Conservation (phyloP, 2,888 invertebrate species). For the Caenorhabditis sp. region DNA sequence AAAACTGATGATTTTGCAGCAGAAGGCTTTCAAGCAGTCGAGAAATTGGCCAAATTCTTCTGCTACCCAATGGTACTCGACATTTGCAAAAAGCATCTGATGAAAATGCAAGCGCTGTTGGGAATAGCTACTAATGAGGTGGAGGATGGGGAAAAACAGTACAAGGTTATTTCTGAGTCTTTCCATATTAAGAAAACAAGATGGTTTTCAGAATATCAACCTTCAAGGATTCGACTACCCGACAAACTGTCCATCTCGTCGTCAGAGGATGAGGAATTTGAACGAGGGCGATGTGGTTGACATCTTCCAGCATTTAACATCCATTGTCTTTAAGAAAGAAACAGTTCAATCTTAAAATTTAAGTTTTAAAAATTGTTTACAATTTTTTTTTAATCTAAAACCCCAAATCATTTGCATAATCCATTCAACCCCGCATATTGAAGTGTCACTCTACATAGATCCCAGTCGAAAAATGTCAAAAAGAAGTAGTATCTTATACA, state of each 20-base stretch:
- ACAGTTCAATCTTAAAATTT: too few species aligned
- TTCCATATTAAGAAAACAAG: not conserved
- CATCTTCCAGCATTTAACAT: constrained; percentile 37
- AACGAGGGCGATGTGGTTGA: constrained; percentile 26
- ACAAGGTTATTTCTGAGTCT: too few species aligned
- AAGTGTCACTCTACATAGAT: too few species aligned
- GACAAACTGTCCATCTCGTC: not conserved
- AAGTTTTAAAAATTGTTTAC: too few species aligned
- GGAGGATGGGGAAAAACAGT: not conserved
- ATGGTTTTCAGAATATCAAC: constrained; percentile 23
- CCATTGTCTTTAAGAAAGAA: constrained; percentile 23
- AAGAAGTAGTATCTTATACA: too few species aligned
- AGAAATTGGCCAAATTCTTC: constrained; percentile 23
- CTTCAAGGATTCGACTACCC: constrained; percentile 32
- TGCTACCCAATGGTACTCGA: constrained; percentile 19
- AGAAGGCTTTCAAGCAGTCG: constrained; percentile 8
- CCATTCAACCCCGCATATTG: too few species aligned
- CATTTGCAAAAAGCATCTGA: constrained; percentile 8
- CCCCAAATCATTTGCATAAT: too few species aligned
- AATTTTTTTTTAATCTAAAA: too few species aligned
- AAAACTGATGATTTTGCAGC: constrained; percentile 14
- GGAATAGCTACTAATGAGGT: not conserved
- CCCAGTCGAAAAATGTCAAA: too few species aligned
- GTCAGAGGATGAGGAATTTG: constrained; percentile 1
- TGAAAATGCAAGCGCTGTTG: constrained; percentile 10